These are phyloP conservation scores for Bambusicola thoracicus DNA, from an alignment of 2,113 vertebrate species.

Conservation along the genomic window DNA sequence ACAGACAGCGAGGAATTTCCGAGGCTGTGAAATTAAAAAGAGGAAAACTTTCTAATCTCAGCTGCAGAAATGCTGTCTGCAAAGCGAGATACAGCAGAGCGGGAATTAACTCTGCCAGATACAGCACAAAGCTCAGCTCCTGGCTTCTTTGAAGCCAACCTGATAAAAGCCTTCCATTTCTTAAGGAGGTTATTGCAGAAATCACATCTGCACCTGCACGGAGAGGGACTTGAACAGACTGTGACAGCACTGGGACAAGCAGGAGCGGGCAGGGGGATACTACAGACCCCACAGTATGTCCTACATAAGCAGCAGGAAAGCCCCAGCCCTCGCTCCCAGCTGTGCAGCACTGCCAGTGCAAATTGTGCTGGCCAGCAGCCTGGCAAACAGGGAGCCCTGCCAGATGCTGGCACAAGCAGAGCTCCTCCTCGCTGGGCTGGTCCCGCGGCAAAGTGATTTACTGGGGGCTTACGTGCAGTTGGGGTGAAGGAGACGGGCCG, in stretches of 20 bases:
- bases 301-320: not conserved
- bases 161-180: conserved; percentile 39
- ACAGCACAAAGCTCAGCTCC: not conserved
- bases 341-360: accelerated
- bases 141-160: not conserved
- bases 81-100: conserved; percentile 20
- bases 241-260: not conserved
- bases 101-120: conserved; percentile 39
- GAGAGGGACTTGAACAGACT: not conserved
- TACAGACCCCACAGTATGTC: not conserved
- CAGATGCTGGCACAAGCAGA: accelerated
- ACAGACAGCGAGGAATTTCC: not conserved
- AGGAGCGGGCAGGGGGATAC: not conserved
- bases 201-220: not conserved
- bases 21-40: not conserved
- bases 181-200: conserved; percentile 17
- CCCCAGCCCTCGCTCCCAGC: not conserved
- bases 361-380: accelerated
- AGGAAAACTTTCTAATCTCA: conserved; percentile 28
- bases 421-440: not conserved
- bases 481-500: conserved; percentile 93
- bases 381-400: not conserved
- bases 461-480: conserved; percentile 84
- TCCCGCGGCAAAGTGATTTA: not conserved
- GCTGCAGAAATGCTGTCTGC: not conserved